phyloP scores from a whole-genome alignment of 2,888 invertebrate species.

The Pinctada fucata region DNA sequence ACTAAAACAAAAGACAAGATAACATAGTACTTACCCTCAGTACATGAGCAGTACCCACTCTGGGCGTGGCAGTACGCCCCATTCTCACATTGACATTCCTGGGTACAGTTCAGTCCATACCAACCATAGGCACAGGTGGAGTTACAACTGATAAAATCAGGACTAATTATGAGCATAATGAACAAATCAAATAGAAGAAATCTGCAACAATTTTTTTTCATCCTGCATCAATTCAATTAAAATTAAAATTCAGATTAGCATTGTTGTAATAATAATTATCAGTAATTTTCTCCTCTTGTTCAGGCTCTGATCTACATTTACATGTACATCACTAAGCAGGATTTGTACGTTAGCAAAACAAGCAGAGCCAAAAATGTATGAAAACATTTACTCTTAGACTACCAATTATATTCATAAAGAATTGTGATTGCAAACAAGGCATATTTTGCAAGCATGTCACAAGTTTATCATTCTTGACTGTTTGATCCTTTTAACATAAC shows the following conservation, averaged over 20 bases:
- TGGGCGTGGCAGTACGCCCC: constrained; percentile 35
- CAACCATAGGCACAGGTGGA: constrained; percentile 23
- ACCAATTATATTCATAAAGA: too few relatives aligned
- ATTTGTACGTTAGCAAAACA: too few relatives aligned
- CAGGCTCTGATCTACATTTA: neutral
- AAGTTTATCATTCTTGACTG: too few relatives aligned
- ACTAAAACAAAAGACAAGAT: too few relatives aligned
- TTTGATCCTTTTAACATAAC: too few relatives aligned
- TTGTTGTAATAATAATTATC: neutral
- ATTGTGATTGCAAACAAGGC: too few relatives aligned
- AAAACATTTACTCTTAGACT: too few relatives aligned
- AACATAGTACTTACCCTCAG: constrained; percentile 29
- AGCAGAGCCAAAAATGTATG: too few relatives aligned
- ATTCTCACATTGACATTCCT: constrained; percentile 41
- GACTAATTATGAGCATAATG: neutral
- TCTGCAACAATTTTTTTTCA: too few relatives aligned
- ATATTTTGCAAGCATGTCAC: too few relatives aligned
- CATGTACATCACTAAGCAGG: too few relatives aligned
- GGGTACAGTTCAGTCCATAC: constrained; percentile 40
- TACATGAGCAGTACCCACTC: constrained; percentile 41
- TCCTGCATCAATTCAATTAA: neutral
- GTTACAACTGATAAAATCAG: constrained; percentile 26
- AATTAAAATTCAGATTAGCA: neutral
- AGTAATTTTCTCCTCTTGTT: neutral
- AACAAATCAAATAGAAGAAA: too few relatives aligned